phyloP scores from a whole-genome alignment of 2,888 invertebrate species.

The Acleris cristana region DNA sequence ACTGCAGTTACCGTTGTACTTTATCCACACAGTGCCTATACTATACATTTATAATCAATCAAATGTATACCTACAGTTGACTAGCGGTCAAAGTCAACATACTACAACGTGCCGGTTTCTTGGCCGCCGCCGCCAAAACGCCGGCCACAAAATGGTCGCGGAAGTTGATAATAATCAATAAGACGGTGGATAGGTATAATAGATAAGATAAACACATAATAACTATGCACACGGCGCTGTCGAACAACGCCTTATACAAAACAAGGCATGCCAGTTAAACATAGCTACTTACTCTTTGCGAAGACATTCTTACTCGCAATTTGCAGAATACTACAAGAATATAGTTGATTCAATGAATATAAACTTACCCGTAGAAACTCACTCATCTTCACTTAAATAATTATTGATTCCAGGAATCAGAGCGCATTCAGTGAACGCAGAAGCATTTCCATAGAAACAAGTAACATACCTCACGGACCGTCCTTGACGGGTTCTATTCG shows the following conservation, averaged over 20 bases:
- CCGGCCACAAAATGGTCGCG: slow-evolving; percentile 16
- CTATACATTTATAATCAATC: no score
- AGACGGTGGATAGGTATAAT: slow-evolving; percentile 19
- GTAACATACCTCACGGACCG: slow-evolving; percentile 59
- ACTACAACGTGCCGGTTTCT: no score
- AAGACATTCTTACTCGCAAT: no score
- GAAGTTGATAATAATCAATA: slow-evolving; percentile 34
- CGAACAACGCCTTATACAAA: background rate
- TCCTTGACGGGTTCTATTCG: slow-evolving; percentile 61
- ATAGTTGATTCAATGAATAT: background rate
- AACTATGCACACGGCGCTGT: slow-evolving; percentile 5
- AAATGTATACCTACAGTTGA: no score
- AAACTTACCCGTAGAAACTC: slow-evolving; percentile 23
- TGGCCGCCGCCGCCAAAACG: background rate
- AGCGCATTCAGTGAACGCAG: slow-evolving; percentile 47
- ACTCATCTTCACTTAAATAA: slow-evolving; percentile 21
- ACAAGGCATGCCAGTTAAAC: background rate
- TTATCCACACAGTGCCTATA: no score
- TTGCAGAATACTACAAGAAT: background rate
- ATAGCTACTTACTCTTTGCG: background rate
- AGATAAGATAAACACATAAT: slow-evolving; percentile 27
- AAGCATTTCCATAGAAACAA: slow-evolving; percentile 67
- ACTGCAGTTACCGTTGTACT: no score
- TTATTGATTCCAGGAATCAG: slow-evolving; percentile 49
- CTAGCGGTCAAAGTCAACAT: no score